phyloP scores from a whole-genome alignment of 2,113 vertebrate species.

The Cettia cetti region DNA sequence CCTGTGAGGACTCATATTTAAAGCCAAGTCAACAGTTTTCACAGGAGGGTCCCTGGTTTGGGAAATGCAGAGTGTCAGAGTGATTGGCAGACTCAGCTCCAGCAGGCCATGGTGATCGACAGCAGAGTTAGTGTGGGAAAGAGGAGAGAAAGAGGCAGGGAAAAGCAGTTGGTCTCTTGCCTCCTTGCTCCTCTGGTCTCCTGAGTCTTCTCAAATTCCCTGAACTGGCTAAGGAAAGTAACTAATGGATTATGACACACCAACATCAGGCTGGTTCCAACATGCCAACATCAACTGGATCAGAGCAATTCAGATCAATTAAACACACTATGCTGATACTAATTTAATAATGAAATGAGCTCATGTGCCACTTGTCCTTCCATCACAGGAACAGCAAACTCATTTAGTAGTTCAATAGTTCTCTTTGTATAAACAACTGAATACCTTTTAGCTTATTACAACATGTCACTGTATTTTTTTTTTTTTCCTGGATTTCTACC shows the following conservation, averaged over 20 bases:
- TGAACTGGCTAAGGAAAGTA: not conserved
- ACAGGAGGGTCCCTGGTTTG: not conserved
- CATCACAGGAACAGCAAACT: not conserved
- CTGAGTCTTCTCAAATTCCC: not conserved
- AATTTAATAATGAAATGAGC: conserved; percentile 26
- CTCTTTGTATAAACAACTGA: not conserved
- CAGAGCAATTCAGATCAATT: conserved; percentile 15
- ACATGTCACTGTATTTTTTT: fast-evolving
- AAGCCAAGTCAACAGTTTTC: not conserved
- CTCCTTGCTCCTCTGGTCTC: not conserved
- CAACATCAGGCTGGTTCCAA: not conserved
- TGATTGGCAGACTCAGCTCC: not conserved
- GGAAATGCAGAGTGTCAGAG: not conserved
- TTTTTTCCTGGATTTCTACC: not conserved
- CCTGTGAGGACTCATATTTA: not conserved
- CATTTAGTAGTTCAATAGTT: not conserved
- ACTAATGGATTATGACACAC: not conserved
- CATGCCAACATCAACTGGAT: not conserved
- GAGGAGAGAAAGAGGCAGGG: not conserved
- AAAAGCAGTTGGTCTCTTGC: not conserved
- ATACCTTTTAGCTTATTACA: not conserved
- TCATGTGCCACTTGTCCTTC: not conserved
- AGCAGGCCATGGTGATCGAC: not conserved
- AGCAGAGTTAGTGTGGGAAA: not conserved
- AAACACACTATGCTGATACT: not conserved